phyloP scores from a whole-genome alignment of 2,113 vertebrate species.

The Prochilodus magdalenae region DNA sequence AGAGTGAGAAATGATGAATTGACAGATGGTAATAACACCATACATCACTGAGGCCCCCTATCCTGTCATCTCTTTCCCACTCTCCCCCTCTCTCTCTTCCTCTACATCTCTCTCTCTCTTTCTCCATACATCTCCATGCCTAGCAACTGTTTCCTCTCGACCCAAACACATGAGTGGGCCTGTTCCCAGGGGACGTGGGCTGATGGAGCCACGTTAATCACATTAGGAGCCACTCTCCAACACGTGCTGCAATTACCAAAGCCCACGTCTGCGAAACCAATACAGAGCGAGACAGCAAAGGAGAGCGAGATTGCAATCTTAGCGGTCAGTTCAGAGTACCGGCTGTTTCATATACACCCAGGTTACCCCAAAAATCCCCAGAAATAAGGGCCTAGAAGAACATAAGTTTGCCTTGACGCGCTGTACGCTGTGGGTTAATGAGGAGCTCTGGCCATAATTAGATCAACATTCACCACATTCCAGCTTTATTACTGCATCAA shows the following conservation, averaged over 20 bases:
- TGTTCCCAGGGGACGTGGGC: conserved; percentile 18
- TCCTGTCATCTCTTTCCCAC: conserved; percentile 38
- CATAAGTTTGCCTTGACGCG: not conserved
- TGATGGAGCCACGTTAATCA: conserved; percentile 52
- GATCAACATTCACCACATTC: conserved; percentile 53
- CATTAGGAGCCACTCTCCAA: conserved; percentile 45
- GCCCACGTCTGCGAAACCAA: conserved; percentile 40
- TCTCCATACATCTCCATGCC: conserved; percentile 23
- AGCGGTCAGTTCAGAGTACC: not conserved
- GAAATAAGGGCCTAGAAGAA: not conserved
- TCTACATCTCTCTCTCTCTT: conserved; percentile 20
- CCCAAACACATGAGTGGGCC: conserved; percentile 27
- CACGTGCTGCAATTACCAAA: conserved; percentile 39
- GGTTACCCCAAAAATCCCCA: not conserved
- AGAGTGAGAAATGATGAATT: conserved; percentile 34
- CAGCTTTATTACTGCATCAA: conserved; percentile 44
- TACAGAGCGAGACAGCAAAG: conserved; percentile 4
- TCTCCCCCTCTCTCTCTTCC: conserved; percentile 19
- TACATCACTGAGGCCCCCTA: conserved; percentile 45
- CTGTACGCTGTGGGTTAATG: conserved; percentile 8
- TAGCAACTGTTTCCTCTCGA: conserved; percentile 46
- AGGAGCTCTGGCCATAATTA: conserved; percentile 41
- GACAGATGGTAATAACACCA: conserved; percentile 52
- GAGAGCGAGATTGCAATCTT: conserved; percentile 17
- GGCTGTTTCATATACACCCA: not conserved